These are phyloP conservation scores for Chionomys nivalis DNA, from an alignment of 2,113 vertebrate genomes.

Conservation along the genomic window DNA sequence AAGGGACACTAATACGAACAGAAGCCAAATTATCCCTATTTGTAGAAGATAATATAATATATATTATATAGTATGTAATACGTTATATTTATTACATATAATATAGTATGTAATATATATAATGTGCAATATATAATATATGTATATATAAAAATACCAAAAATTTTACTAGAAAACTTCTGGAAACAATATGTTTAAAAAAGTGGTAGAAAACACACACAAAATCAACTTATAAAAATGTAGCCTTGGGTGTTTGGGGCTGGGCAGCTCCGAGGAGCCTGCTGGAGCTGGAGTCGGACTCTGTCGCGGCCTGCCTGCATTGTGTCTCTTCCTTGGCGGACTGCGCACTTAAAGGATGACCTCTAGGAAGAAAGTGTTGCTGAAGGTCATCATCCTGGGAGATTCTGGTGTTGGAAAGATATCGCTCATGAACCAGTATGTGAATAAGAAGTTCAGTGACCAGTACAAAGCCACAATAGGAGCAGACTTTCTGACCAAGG, in stretches of 20 bases:
- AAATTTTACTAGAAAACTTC: not conserved
- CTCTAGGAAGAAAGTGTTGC: no score
- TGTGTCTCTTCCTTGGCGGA: not conserved
- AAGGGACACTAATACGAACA: not conserved
- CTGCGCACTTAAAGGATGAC: not conserved
- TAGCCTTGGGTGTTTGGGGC: not conserved
- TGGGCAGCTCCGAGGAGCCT: not conserved
- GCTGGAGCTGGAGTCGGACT: not conserved
- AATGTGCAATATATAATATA: no score
- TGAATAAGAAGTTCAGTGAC: constrained; percentile 99
- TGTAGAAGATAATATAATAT: not conserved
- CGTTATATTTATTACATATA: no score
- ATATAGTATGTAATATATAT: no score
- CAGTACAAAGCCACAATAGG: constrained; percentile 99
- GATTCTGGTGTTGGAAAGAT: constrained; percentile 95
- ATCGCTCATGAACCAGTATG: constrained; percentile 99
- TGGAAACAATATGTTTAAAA: not conserved
- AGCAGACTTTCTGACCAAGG: constrained; percentile 98
- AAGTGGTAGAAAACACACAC: not conserved
- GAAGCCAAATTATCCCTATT: not conserved
- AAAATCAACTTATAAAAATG: not conserved
- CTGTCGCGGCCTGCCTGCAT: not conserved
- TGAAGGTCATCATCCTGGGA: no score
- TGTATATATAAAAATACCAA: not conserved
- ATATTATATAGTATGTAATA: no score